These are phyloP conservation scores for Pipa parva DNA, from an alignment of 2,113 vertebrate species.

Conservation along the genomic window DNA sequence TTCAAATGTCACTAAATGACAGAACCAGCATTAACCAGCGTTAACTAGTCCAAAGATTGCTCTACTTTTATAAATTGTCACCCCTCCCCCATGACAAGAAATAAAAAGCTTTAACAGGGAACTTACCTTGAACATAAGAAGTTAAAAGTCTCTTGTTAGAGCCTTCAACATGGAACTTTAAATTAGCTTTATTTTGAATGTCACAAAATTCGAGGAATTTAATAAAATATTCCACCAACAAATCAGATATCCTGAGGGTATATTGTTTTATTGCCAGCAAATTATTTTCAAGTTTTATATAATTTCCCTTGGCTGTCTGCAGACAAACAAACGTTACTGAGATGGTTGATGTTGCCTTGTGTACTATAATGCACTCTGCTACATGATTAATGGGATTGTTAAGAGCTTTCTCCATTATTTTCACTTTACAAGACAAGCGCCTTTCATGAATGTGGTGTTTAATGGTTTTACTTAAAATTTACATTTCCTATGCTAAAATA, in stretches of 20 bases:
- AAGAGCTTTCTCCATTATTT: conserved; percentile 2
- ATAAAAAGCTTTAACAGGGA: too few relatives aligned
- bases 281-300: conserved; percentile 13
- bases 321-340: neutral
- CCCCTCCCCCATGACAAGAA: too few relatives aligned
- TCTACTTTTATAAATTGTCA: too few relatives aligned
- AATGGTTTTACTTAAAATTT: conserved; percentile 14
- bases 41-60: too few relatives aligned
- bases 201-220: conserved; percentile 3
- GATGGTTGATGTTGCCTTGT: neutral
- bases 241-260: conserved; percentile 12
- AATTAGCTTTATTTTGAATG: neutral
- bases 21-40: too few relatives aligned
- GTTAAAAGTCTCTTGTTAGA: too few relatives aligned
- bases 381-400: neutral
- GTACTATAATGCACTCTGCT: neutral
- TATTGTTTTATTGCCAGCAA: neutral
- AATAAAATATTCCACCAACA: conserved; percentile 22
- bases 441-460: conserved; percentile 7
- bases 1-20: too few relatives aligned
- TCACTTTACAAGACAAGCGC: conserved; percentile 17
- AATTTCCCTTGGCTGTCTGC: conserved; percentile 1
- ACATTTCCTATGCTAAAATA: conserved; percentile 1
- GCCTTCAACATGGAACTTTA: neutral
- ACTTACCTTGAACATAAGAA: too few relatives aligned